Evolutionary conservation across 92 coral and sea anemone genomes (phyloP).

Genomic region (Umimayanthus chanpuru): DNA sequence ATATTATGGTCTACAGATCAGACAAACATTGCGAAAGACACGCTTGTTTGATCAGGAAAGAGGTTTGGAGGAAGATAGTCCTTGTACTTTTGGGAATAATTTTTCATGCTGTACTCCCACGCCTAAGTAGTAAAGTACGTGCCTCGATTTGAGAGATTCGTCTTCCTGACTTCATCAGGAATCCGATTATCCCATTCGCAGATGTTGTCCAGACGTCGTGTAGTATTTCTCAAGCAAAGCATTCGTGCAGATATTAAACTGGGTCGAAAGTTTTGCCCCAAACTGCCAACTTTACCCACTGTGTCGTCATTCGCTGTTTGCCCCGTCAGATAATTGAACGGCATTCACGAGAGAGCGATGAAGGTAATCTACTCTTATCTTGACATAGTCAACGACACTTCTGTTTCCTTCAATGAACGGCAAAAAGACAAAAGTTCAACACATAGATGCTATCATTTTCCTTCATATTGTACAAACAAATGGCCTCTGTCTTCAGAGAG

Average conservation of each 20-base stretch:
- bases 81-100: not conserved
- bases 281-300: not conserved
- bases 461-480: not conserved
- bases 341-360: constrained; percentile 23
- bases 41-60: not conserved
- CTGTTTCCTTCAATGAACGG: not conserved
- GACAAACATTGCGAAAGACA: not conserved
- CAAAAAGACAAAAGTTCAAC: constrained; percentile 4
- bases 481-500: not conserved
- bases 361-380: constrained; percentile 33
- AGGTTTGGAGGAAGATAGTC: not conserved
- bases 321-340: constrained; percentile 6
- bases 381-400: constrained; percentile 29
- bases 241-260: not conserved
- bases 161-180: not conserved
- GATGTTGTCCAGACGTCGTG: not conserved
- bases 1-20: not conserved
- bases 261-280: not conserved
- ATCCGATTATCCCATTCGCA: not conserved
- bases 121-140: not conserved
- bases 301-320: constrained; percentile 25
- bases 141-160: not conserved
- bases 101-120: not conserved
- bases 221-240: not conserved
- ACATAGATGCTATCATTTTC: not conserved